A percentile compares a stretch with the other conserved stretches of the same genome.
These are phyloP conservation scores for Caenorhabditis wallacei DNA, from an alignment of 2,888 invertebrate species.

Conservation along the genomic window DNA sequence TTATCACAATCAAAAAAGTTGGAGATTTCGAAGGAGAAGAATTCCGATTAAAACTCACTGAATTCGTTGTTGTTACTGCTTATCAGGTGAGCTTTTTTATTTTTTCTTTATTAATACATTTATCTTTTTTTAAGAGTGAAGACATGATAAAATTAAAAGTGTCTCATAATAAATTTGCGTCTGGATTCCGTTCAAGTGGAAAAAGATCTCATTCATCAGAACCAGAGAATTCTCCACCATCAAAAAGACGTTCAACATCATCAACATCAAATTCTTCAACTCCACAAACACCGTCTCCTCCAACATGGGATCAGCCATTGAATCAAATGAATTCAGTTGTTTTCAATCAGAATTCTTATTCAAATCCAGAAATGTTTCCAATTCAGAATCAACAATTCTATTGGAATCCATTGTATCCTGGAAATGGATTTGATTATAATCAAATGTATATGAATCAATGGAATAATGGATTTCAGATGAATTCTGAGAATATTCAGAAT, in stretches of 20 bases:
- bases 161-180: conserved; percentile 56
- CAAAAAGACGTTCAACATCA: conserved; percentile 3
- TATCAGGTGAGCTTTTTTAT: conserved; percentile 38
- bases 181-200: conserved; percentile 45
- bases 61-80: conserved; percentile 54
- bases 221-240: neutral
- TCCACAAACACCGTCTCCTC: neutral
- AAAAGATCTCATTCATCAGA: neutral
- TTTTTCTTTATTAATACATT: neutral
- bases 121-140: conserved; percentile 1
- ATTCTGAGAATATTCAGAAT: neutral
- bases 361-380: neutral
- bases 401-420: neutral
- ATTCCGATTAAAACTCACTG: conserved; percentile 27
- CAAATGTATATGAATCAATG: neutral
- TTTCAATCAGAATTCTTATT: conserved; percentile 7
- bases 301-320: neutral
- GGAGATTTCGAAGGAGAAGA: conserved; percentile 14
- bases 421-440: neutral
- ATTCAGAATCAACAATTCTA: neutral
- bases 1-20: conserved; percentile 31
- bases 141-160: conserved; percentile 45
- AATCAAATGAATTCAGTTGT: neutral
- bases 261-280: neutral
- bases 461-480: neutral